A percentile compares a stretch with the other conserved stretches of the same genome.
These are phyloP conservation scores for Paratilapia polleni DNA, from an alignment of 2,113 vertebrate genomes.

Conservation along the genomic window DNA sequence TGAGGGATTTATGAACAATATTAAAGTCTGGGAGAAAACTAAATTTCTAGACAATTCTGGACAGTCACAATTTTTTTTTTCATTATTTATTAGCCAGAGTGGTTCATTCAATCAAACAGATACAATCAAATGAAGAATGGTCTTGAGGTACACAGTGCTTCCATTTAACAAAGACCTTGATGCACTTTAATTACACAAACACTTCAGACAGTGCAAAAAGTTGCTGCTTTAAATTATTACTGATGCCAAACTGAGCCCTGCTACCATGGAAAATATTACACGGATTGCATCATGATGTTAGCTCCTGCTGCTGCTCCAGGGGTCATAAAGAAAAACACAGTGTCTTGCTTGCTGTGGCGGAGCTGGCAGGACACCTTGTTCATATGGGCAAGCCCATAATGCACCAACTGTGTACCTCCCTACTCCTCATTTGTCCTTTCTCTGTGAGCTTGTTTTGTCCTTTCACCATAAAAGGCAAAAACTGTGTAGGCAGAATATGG, in stretches of 20 bases:
- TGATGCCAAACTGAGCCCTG: not conserved
- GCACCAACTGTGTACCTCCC: not conserved
- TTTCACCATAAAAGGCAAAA: not conserved
- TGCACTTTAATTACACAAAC: conserved; percentile 38
- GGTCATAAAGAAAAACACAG: not conserved
- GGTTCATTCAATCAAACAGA: conserved; percentile 15
- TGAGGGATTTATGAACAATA: not conserved
- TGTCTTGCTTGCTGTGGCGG: not conserved
- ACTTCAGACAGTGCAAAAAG: conserved; percentile 6
- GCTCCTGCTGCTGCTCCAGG: not conserved
- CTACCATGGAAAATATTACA: conserved; percentile 10
- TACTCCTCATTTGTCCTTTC: not conserved
- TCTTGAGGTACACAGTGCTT: not conserved
- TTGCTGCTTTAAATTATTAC: not conserved
- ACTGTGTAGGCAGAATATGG: not conserved
- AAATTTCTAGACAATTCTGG: not conserved
- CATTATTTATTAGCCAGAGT: not conserved
- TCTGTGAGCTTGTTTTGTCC: not conserved
- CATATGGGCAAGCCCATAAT: conserved; percentile 1
- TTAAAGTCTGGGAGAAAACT: not conserved
- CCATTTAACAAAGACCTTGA: conserved; percentile 16
- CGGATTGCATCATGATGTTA: not conserved
- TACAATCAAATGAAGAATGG: conserved; percentile 1
- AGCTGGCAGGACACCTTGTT: conserved; percentile 43
- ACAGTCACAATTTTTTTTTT: conserved; percentile 4